phyloP scores from a whole-genome alignment of 2,888 invertebrate species.

The Scaptomyza caliginosa region DNA sequence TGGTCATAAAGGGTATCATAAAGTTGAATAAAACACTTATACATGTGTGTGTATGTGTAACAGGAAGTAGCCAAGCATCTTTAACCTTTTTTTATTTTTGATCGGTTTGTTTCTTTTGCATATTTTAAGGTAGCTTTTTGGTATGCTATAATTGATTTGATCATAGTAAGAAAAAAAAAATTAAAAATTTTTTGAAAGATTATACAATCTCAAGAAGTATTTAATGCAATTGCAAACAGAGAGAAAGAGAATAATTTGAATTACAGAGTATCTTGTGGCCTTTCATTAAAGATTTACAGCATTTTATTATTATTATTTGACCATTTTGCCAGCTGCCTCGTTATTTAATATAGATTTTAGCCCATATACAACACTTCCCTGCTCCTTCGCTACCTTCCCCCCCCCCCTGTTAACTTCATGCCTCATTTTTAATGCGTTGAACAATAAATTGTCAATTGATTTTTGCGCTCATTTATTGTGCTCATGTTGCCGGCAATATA shows the following conservation, averaged over 20 bases:
- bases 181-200: too few species aligned
- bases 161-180: too few species aligned
- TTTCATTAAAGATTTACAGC: not conserved
- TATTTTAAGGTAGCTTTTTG: too few species aligned
- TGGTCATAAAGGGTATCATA: constrained; percentile 18
- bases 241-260: too few species aligned
- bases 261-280: constrained; percentile 5
- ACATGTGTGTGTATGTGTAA: not conserved
- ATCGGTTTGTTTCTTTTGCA: constrained; percentile 4
- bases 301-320: constrained; percentile 72
- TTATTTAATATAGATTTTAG: constrained; percentile 76
- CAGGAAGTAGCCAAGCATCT: constrained; percentile 4
- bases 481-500: constrained; percentile 54
- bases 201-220: too few species aligned
- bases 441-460: constrained; percentile 79
- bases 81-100: not conserved
- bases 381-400: not conserved
- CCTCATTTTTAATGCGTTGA: constrained; percentile 64
- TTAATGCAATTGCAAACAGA: too few species aligned
- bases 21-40: not conserved
- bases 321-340: constrained; percentile 68
- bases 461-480: constrained; percentile 70
- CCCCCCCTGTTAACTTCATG: not conserved
- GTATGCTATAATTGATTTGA: too few species aligned
- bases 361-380: not conserved